phyloP scores from a whole-genome alignment of 2,888 invertebrate genomes.

The Cryptophagus acutangulus region DNA sequence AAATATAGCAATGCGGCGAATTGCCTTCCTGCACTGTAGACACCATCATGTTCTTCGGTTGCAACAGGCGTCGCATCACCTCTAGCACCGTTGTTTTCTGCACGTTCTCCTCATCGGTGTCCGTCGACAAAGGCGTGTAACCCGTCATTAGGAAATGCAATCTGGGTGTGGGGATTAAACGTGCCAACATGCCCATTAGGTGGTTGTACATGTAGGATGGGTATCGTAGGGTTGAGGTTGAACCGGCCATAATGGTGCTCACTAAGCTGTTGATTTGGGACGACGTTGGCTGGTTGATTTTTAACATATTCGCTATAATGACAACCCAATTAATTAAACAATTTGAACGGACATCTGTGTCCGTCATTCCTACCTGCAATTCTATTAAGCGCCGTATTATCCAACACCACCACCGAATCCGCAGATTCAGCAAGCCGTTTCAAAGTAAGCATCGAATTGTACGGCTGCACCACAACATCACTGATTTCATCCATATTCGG shows the following conservation, averaged over 20 bases:
- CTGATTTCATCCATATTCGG: slow-evolving; percentile 95
- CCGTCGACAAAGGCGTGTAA: slow-evolving; percentile 90
- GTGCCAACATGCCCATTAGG: slow-evolving; percentile 89
- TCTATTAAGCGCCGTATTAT: slow-evolving; percentile 94
- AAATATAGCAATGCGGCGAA: slow-evolving; percentile 90
- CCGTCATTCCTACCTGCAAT: no score
- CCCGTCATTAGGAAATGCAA: slow-evolving; percentile 99
- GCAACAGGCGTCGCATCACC: slow-evolving; percentile 93
- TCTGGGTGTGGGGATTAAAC: slow-evolving; percentile 94
- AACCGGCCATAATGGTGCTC: slow-evolving; percentile 97
- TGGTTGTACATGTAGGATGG: slow-evolving; percentile 99
- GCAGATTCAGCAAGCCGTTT: slow-evolving; percentile 92
- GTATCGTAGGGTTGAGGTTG: slow-evolving; percentile 91
- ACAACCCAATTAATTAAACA: no score
- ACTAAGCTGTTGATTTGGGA: slow-evolving; percentile 96
- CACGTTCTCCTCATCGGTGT: slow-evolving; percentile 73
- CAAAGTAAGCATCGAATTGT: slow-evolving; percentile 91
- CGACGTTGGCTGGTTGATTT: slow-evolving; percentile 94
- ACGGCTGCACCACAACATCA: slow-evolving; percentile 95
- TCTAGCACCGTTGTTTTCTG: slow-evolving; percentile 96
- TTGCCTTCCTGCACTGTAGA: slow-evolving; percentile 87
- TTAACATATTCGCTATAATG: slow-evolving; percentile 88
- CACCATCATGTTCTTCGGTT: slow-evolving; percentile 99
- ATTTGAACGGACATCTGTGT: no score
- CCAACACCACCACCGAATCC: slow-evolving; percentile 94